Evolutionary conservation across 2,888 invertebrate species (phyloP).

Genomic region (Protodeltote pygarga): DNA sequence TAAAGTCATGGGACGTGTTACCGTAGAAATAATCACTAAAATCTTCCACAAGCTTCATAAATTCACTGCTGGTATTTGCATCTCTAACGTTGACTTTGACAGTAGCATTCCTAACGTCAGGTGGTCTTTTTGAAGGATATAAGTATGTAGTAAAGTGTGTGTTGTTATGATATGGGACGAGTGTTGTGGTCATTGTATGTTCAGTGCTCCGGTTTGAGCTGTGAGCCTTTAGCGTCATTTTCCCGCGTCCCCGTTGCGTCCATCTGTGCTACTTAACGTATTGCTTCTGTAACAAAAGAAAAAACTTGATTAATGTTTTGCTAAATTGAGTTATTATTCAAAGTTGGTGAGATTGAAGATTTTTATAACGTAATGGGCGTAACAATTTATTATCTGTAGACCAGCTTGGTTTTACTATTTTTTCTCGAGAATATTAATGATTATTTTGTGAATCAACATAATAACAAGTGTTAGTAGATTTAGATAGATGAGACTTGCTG

Average conservation of each 20-base stretch:
- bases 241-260: conserved; percentile 23
- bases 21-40: conserved; percentile 92
- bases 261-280: conserved; percentile 36
- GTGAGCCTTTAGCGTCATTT: conserved; percentile 36
- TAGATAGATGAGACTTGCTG: background rate
- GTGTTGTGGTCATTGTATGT: conserved; percentile 42
- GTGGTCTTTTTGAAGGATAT: conserved; percentile 50
- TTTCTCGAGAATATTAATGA: conserved; percentile 2
- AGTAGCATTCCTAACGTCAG: conserved; percentile 43
- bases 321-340: conserved; percentile 33
- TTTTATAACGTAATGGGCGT: conserved; percentile 27
- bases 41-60: conserved; percentile 91
- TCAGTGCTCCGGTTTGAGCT: conserved; percentile 31
- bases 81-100: conserved; percentile 47
- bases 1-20: conserved; percentile 85
- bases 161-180: conserved; percentile 42
- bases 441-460: conserved; percentile 6
- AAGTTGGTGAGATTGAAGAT: conserved; percentile 22
- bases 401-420: conserved; percentile 20
- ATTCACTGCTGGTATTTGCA: conserved; percentile 71
- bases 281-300: conserved; percentile 53
- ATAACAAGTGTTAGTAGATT: background rate
- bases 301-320: conserved; percentile 26
- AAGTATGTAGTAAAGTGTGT: conserved; percentile 46
- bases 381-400: conserved; percentile 24